Evolutionary conservation across 2,888 invertebrate genomes (phyloP).

Genomic region (Drosophila kuntzei): DNA sequence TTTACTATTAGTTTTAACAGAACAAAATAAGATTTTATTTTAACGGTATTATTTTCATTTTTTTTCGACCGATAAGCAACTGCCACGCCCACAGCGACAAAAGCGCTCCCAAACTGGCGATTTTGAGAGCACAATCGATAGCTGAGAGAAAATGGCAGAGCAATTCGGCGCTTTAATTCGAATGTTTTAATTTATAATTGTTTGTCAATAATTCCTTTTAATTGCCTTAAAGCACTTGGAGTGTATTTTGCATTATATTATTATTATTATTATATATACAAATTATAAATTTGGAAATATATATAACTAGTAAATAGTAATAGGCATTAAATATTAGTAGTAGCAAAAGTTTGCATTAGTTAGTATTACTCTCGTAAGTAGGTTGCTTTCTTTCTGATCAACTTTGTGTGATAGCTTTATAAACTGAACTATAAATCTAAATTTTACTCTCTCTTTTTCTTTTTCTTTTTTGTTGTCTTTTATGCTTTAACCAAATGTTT

Average conservation of each 20-base stretch:
- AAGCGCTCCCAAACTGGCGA: conserved; percentile 83
- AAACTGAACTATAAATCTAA: conserved; percentile 41
- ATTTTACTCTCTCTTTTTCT: conserved; percentile 23
- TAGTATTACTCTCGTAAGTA: conserved; percentile 72
- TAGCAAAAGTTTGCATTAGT: conserved; percentile 74
- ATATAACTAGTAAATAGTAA: conserved; percentile 74
- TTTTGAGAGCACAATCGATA: conserved; percentile 68
- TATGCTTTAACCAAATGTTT: conserved; percentile 46
- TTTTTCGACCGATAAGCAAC: conserved; percentile 44
- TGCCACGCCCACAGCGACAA: conserved; percentile 27
- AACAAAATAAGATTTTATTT: conserved; percentile 71
- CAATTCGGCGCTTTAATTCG: conserved; percentile 65
- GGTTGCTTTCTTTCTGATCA: conserved; percentile 59
- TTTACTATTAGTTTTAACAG: conserved; percentile 76
- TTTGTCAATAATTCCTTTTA: conserved; percentile 57
- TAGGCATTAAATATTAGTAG: conserved; percentile 79
- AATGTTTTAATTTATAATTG: conserved; percentile 65
- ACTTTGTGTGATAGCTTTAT: conserved; percentile 64
- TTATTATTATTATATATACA: conserved; percentile 64
- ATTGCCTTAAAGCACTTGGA: conserved; percentile 81
- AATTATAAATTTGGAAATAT: conserved; percentile 76
- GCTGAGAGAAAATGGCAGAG: conserved; percentile 1
- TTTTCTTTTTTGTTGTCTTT: conserved; percentile 44
- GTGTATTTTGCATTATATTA: conserved; percentile 75
- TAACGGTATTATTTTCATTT: conserved; percentile 44